Base-by-base conservation (phyloP, 2,888 invertebrate genomes). In the Troglohyphantes excavatus region DNA sequence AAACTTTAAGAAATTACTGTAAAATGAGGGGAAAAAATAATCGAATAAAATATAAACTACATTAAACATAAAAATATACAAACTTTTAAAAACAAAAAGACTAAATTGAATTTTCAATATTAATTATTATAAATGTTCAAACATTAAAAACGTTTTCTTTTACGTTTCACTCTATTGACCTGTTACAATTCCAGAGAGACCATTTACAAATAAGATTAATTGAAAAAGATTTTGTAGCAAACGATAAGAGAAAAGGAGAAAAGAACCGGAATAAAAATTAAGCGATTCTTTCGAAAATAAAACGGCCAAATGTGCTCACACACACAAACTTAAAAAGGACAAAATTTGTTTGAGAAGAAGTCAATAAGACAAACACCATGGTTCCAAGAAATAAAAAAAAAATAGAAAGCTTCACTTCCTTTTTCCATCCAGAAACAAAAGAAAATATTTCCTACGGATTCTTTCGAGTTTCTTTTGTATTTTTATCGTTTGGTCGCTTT, bases 371-470 rank as follows among this genome's bases (percentile, higher is more conserved):
- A 29, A 23, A 23, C 26, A 67, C 26, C 3, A 65, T 7, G 21
- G 19, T 26, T 39, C 39, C 1, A n/a, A 39, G 39, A 39, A 39
- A 11, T 13, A 61, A 33, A 76, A 76, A 76, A 29, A 11, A 33
- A 19, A 17, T 11, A 59, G 29, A 63, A 76, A 61, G 29, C 19
- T 61, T 21, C 61, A 19, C 21, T 63, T 76, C n/a, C 61, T 61
- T 11, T 70, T 13, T 21, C 9, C 33, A n/a, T 13, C 33, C 1
- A 61, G 26, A 76, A 63, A 76, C 76, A 63, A 76, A 76, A 61
- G 33, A 61, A 61, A 61, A 76, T 17, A 17, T 21, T 73, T 73
- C n/a, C 73, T 26, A 27, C 46, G 53, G 26, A 73, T 46, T 46
- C 26, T 53, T 73, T 17, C 23, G 9, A 27, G 21, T 53, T 73